Conservation (phyloP, 1,140 invertebrate genomes). For the Mamestra configurata region DNA sequence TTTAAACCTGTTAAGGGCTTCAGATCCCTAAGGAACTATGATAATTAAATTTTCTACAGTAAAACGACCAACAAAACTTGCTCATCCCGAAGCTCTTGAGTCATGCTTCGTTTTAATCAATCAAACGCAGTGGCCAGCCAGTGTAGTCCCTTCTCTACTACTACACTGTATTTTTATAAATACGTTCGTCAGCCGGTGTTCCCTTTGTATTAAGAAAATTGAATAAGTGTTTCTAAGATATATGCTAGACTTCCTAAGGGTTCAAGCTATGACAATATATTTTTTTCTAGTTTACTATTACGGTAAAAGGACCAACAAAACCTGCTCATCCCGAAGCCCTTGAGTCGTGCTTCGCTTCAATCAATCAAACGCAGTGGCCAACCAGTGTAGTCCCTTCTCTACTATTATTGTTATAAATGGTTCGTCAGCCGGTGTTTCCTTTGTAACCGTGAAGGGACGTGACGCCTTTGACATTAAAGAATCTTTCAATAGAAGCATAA, state of each 20-base stretch:
- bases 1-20: no score
- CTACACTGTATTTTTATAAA: no score
- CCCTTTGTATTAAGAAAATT: no score
- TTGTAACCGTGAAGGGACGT: slow-evolving; percentile 43
- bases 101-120: slow-evolving; percentile 53
- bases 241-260: no score
- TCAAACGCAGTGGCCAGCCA: slow-evolving; percentile 46
- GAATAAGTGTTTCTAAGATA: no score
- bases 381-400: slow-evolving; percentile 26
- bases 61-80: slow-evolving; percentile 5
- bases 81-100: slow-evolving; percentile 4
- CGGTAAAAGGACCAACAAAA: slow-evolving; percentile 2
- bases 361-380: slow-evolving; percentile 55
- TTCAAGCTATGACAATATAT: no score
- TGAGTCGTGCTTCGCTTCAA: slow-evolving; percentile 42
- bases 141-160: neutral
- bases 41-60: neutral
- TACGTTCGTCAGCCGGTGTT: no score
- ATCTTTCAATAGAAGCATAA: slow-evolving; percentile 30
- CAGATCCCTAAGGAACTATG: no score
- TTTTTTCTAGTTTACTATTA: no score
- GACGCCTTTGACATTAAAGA: slow-evolving; percentile 32
- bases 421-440: slow-evolving; percentile 28
- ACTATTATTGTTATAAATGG: slow-evolving; percentile 60
- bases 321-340: neutral